Base-by-base conservation (phyloP, 2,113 vertebrate genomes). In the Chaetodon auriga region DNA sequence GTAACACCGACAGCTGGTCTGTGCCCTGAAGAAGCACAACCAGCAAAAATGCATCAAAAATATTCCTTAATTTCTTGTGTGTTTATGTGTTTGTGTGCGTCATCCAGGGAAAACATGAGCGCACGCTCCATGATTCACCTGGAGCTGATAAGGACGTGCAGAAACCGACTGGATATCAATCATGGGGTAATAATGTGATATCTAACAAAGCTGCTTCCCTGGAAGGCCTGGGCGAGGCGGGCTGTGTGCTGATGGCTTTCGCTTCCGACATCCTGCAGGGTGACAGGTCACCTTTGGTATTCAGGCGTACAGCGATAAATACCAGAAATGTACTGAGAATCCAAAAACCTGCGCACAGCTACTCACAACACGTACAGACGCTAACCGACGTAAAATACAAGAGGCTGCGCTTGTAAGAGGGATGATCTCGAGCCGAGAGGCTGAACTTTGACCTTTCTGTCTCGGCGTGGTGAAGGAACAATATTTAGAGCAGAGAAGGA, bases 401-500 rank as follows among this genome's bases (percentile, higher is more conserved):
- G 7, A 14, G n/a, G n/a, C 5, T 30, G n/a, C 16, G 4, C n/a
- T 15, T 8, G 5, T 2, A 5, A 4, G 36, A 46, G 45, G 23
- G 54, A n/a, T 51, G n/a, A 73, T 13, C 0, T 36, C 69, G 76
- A 72, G 23, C 9, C 8, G 3, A 62, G 45, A 51, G 62, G 54
- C 16, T 72, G 65, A 2, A 48, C 75, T 86, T 78, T 78, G 85
- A 82, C 82, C 19, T 71, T 65, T 78, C 30, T 5, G 62, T 36
- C 51, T 60, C 70, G 9, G 41, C 4, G 21, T 1, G 30, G 68
- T 49, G 45, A 57, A 81, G 60, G 35, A 82, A 78, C 57, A 83
- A 65, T 48, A 46, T 14, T 38, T 23, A 1, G 43, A 23, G 13
- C n/a, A 36, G 69, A 81, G 64, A 4, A 68, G 49, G 49, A 81